A percentile compares a stretch with the other conserved stretches of the same genome.
phyloP scores from a whole-genome alignment of 2,797 vertebrate genomes.

The Cottoperca gobio region DNA sequence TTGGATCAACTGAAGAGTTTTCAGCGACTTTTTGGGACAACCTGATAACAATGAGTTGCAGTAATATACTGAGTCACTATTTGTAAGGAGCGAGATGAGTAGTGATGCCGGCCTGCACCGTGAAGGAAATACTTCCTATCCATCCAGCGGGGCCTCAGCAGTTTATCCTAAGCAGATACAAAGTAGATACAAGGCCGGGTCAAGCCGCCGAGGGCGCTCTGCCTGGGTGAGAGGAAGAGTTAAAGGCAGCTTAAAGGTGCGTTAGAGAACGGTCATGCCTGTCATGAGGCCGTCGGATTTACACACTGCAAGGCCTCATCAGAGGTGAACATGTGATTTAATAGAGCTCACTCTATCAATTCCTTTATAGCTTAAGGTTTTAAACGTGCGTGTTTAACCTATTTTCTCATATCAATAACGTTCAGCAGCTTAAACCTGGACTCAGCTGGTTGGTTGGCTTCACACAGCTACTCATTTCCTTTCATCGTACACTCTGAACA shows the following conservation, averaged over 20 bases:
- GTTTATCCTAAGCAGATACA: background rate
- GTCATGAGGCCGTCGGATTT: background rate
- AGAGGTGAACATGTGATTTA: background rate
- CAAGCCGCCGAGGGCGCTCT: background rate
- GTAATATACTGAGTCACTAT: background rate
- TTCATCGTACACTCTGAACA: constrained; percentile 34
- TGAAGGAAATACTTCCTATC: background rate
- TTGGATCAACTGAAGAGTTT: too few relatives aligned
- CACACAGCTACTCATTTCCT: constrained; percentile 12
- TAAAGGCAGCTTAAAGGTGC: constrained; percentile 2
- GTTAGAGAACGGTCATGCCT: background rate
- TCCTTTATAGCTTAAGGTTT: background rate
- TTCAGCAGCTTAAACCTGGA: background rate
- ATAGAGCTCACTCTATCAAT: background rate
- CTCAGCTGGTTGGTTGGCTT: constrained; percentile 29
- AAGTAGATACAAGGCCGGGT: background rate
- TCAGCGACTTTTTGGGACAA: too few relatives aligned
- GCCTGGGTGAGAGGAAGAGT: background rate
- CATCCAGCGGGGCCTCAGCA: background rate
- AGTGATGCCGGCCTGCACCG: background rate
- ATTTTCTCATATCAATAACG: background rate
- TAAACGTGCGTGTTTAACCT: background rate
- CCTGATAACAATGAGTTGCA: too few relatives aligned
- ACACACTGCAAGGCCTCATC: background rate
- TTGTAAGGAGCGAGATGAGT: background rate